Evolutionary conservation across 2,797 vertebrate genomes (phyloP).

Genomic region (Aldrovandia affinis): DNA sequence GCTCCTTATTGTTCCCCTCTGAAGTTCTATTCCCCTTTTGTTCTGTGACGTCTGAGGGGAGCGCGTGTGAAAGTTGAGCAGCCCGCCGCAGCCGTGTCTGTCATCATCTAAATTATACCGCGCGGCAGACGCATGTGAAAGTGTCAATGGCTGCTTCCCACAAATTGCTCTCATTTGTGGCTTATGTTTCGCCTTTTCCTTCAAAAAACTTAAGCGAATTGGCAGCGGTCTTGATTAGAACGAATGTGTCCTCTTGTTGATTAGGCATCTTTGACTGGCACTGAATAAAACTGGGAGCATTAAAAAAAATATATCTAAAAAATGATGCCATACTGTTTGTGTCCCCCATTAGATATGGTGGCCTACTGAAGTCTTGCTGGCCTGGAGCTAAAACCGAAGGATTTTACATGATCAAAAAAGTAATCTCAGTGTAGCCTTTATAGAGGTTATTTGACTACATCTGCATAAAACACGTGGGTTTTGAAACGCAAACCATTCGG

Average conservation of each 20-base stretch:
- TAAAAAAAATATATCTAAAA: neutral
- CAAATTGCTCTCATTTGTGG: neutral
- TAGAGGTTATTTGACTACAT: neutral
- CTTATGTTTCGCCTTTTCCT: neutral
- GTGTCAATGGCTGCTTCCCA: neutral
- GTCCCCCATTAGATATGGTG: neutral
- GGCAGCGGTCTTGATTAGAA: slow-evolving; percentile 14
- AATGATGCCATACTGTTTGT: neutral
- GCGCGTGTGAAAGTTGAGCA: slow-evolving; percentile 64
- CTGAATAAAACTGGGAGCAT: neutral
- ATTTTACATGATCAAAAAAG: neutral
- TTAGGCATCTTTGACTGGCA: neutral
- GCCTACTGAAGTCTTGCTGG: neutral
- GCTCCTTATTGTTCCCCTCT: slow-evolving; percentile 68
- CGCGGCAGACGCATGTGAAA: neutral
- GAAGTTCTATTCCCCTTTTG: too few species aligned
- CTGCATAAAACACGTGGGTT: too few species aligned
- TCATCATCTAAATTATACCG: neutral
- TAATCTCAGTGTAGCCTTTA: neutral
- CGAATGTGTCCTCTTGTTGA: neutral
- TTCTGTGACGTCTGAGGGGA: slow-evolving; percentile 68
- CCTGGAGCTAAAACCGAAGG: neutral
- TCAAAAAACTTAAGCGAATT: slow-evolving; percentile 1
- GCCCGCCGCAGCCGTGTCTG: neutral
- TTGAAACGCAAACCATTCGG: neutral